Evolutionary conservation across 2,797 vertebrate species (phyloP).

Genomic region (Tenualosa thibaudeaui): DNA sequence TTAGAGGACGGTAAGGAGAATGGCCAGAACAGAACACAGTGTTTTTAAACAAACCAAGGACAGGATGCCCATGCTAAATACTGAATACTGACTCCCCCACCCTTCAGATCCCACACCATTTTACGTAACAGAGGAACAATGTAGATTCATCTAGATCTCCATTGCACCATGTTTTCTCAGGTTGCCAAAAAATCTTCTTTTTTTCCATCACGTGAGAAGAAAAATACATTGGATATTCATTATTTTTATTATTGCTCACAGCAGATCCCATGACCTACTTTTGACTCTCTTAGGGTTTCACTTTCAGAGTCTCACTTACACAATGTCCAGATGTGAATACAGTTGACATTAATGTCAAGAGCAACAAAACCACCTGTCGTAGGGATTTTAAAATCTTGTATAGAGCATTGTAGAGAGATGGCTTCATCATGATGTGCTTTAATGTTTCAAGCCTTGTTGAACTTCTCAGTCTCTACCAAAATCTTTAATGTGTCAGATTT

Average conservation of each 20-base stretch:
- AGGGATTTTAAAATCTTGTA: background rate
- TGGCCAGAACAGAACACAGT: conserved; percentile 57
- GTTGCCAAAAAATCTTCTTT: background rate
- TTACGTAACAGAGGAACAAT: background rate
- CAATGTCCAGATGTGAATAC: no score
- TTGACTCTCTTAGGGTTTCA: no score
- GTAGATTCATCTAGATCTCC: background rate
- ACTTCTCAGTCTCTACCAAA: background rate
- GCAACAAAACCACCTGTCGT: background rate
- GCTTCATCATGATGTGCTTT: background rate
- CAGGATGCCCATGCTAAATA: conserved; percentile 5
- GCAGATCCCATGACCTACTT: background rate
- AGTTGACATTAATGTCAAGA: no score
- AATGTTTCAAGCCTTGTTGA: background rate
- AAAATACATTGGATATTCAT: background rate
- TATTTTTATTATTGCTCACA: background rate
- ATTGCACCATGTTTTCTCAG: background rate
- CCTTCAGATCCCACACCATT: background rate
- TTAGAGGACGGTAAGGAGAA: conserved; percentile 42
- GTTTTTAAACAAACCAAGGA: conserved; percentile 57
- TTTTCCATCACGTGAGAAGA: background rate
- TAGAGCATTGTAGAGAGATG: background rate
- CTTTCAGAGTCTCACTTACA: no score
- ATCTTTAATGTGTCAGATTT: background rate
- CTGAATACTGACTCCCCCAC: background rate